Base-by-base conservation (phyloP, 2,888 invertebrate species). In the Tetragonisca angustula region DNA sequence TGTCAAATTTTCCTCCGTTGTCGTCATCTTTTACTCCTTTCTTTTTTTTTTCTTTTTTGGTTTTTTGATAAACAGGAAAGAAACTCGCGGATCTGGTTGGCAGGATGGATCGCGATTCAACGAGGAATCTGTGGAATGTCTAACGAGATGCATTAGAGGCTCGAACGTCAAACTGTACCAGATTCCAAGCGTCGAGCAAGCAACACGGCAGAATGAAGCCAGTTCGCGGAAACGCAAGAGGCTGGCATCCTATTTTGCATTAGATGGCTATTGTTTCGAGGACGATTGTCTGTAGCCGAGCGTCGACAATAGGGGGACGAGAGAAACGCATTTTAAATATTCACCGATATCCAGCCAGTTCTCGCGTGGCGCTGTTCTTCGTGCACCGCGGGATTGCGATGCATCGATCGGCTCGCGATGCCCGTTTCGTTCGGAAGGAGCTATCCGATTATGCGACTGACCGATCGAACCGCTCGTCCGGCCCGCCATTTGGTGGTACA, bases 251-350 rank as follows among this genome's bases (percentile, higher is more conserved):
- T 78, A 81, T 80, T 76, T 86, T 61, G 82, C 80, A 90, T 91
- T 89, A 91, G 87, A 77, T 81, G 65, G 68, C 87, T 83, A 91
- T 91, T 91, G 90, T 91, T 79, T 83, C 74, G 69, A 74, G 71
- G 62, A 67, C 72, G 62, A 75, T 74, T 67, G 81, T 81, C 79
- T 84, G 67, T 79, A 27, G 64, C 69, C 24, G 70, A 54, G 54
- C 27, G 43, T 50, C 19, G 56, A 50, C 64, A 13, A 61, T 43
- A 76, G 74, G 50, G 61, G 61, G 75, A 76, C 4, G 54, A 32
- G 21, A 36, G 59, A 65, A 73, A 79, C 82, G 36, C 49, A 72
- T 75, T 89, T 83, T 79, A 83, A 83, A 84, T 77, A 50, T 68
- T 68, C 64, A 56, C 78, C 64, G 50, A 65, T 56, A 32, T 70